Evolutionary conservation across 2,797 vertebrate genomes (phyloP).

Genomic region (Scyliorhinus canicula): DNA sequence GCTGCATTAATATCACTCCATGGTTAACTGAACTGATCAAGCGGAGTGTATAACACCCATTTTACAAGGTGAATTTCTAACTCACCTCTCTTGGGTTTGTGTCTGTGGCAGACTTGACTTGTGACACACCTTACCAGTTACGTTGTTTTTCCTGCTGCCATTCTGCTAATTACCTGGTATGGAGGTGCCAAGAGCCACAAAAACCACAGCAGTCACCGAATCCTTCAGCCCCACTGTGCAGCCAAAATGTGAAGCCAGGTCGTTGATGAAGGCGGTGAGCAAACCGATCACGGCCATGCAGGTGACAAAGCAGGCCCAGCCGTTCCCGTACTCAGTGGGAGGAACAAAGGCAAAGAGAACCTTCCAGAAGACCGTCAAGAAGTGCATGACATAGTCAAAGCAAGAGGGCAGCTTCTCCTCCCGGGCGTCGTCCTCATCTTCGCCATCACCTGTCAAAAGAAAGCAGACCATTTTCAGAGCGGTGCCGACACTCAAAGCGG

Average conservation of each 20-base stretch:
- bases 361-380: slow-evolving; percentile 87
- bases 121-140: too few species aligned
- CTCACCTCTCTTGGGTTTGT: background rate
- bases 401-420: slow-evolving; percentile 72
- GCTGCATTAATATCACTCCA: background rate
- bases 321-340: slow-evolving; percentile 81
- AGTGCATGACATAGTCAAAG: slow-evolving; percentile 87
- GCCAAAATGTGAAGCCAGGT: slow-evolving; percentile 88
- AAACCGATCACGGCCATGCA: slow-evolving; percentile 72
- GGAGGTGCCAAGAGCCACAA: slow-evolving; percentile 85
- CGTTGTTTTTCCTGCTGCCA: background rate
- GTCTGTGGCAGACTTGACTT: background rate
- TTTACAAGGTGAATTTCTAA: background rate
- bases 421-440: slow-evolving; percentile 70
- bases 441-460: slow-evolving; percentile 61
- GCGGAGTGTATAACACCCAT: background rate
- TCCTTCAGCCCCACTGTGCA: slow-evolving; percentile 85
- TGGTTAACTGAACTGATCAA: background rate
- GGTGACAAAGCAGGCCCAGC: slow-evolving; percentile 86
- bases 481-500: background rate
- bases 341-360: slow-evolving; percentile 81
- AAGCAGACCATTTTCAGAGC: background rate
- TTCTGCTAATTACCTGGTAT: slow-evolving; percentile 66
- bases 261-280: slow-evolving; percentile 76
- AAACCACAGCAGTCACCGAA: slow-evolving; percentile 85